These are phyloP conservation scores for Saccostrea glomerata DNA, from an alignment of 1,140 invertebrate genomes.

Conservation along the genomic window DNA sequence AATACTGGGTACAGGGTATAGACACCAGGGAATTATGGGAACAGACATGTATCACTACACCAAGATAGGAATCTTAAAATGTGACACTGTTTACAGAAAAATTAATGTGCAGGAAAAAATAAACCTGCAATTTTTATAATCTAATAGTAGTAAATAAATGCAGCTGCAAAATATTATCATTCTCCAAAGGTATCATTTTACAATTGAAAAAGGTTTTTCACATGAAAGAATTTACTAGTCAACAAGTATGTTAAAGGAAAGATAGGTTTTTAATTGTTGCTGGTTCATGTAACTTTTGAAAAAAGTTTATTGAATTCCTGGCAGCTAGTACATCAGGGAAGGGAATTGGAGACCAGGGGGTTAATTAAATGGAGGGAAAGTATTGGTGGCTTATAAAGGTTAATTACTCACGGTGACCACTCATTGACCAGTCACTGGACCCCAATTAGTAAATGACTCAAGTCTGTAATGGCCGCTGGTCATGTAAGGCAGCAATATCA, in stretches of 20 bases:
- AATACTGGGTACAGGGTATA: not conserved
- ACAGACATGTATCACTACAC: not conserved
- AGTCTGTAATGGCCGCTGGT: not conserved
- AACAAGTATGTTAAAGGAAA: not conserved
- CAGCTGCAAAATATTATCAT: no score
- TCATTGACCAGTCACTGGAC: not conserved
- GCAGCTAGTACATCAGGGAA: not conserved
- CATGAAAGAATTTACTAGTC: not conserved
- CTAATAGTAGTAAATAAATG: not conserved
- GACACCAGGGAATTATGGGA: not conserved
- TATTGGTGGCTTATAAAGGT: not conserved
- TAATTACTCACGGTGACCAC: constrained; percentile 8
- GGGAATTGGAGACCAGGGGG: not conserved
- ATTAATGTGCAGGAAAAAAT: no score
- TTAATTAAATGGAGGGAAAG: no score
- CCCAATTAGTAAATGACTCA: not conserved
- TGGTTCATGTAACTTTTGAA: not conserved
- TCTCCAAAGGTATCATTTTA: no score
- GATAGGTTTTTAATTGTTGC: not conserved
- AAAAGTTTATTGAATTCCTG: not conserved
- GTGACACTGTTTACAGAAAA: not conserved
- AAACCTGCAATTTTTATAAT: no score
- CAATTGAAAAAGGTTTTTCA: not conserved
- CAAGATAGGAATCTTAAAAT: not conserved
- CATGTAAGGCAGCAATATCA: not conserved